phyloP scores from a whole-genome alignment of 2,888 invertebrate species.

The Gerris lacustris region DNA sequence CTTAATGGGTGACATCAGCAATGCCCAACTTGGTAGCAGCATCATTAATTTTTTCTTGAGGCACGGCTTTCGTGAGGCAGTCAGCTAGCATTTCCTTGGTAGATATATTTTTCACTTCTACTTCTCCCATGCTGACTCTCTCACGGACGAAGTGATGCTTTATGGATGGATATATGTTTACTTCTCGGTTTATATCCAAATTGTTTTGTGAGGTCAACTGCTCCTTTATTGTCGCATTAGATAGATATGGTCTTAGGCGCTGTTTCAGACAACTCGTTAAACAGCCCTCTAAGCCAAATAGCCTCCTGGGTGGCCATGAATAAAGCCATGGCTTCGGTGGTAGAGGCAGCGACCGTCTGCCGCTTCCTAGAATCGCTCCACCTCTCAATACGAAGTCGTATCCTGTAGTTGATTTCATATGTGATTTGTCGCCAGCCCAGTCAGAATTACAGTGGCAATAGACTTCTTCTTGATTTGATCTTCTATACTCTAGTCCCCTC shows the following conservation, averaged over 20 bases:
- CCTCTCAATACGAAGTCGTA: constrained; percentile 27
- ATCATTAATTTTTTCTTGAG: too few relatives aligned
- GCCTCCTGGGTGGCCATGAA: constrained; percentile 17
- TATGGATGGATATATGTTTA: constrained; percentile 15
- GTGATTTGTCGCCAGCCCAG: constrained; percentile 11
- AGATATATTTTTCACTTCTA: constrained; percentile 11
- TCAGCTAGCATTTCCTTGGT: constrained; percentile 17
- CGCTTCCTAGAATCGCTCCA: constrained; percentile 17
- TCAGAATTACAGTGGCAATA: constrained; percentile 15
- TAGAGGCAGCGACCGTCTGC: constrained; percentile 15
- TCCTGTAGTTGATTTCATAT: constrained; percentile 22
- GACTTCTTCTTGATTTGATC: constrained; percentile 25
- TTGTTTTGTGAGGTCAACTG: constrained; percentile 14
- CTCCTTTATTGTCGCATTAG: constrained; percentile 17
- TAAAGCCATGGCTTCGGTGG: constrained; percentile 14
- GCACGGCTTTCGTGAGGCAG: constrained; percentile 18
- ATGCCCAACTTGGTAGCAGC: too few relatives aligned
- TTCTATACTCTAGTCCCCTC: constrained; percentile 16
- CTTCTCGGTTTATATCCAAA: constrained; percentile 12
- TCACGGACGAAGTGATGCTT: constrained; percentile 10
- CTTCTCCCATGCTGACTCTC: constrained; percentile 10
- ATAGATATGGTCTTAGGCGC: constrained; percentile 10
- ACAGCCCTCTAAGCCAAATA: constrained; percentile 15
- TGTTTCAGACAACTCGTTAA: constrained; percentile 10
- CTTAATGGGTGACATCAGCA: too few relatives aligned